Percentiles rank a stretch among this genome's conserved stretches.
Evolutionary conservation across 2,113 vertebrate genomes (phyloP).

Genomic region (Laticauda laticaudata): DNA sequence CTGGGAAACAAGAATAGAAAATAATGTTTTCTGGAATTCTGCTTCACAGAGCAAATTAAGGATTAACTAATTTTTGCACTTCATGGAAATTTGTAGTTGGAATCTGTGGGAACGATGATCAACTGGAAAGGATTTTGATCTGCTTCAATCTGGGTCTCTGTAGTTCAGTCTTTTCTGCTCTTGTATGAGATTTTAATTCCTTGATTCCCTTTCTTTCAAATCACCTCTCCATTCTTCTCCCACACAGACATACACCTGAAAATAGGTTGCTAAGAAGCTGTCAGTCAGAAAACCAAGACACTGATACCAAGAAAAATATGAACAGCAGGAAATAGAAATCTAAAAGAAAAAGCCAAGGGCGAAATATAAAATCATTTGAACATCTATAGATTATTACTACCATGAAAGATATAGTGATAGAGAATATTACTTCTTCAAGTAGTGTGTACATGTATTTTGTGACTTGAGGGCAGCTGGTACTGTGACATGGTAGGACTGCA

Average conservation of each 20-base stretch:
- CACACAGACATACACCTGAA: background rate
- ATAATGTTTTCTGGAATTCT: background rate
- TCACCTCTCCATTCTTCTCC: background rate
- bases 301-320: background rate
- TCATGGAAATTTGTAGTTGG: background rate
- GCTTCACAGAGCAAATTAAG: background rate
- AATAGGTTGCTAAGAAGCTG: background rate
- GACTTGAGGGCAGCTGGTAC: background rate
- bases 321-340: background rate
- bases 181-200: background rate
- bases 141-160: background rate
- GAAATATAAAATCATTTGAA: background rate
- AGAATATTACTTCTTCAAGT: background rate
- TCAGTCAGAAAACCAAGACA: background rate
- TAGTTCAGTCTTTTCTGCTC: background rate
- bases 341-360: background rate
- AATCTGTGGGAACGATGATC: background rate
- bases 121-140: background rate
- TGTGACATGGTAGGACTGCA: background rate
- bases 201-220: background rate
- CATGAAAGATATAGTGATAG: background rate
- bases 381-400: background rate
- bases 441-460: background rate
- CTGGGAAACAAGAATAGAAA: background rate
- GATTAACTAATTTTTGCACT: background rate